A percentile compares a stretch with the other conserved stretches of the same genome.
These are phyloP conservation scores for Crocodylus rhombifer DNA, from an alignment of 2,797 vertebrate genomes.

Conservation along the genomic window DNA sequence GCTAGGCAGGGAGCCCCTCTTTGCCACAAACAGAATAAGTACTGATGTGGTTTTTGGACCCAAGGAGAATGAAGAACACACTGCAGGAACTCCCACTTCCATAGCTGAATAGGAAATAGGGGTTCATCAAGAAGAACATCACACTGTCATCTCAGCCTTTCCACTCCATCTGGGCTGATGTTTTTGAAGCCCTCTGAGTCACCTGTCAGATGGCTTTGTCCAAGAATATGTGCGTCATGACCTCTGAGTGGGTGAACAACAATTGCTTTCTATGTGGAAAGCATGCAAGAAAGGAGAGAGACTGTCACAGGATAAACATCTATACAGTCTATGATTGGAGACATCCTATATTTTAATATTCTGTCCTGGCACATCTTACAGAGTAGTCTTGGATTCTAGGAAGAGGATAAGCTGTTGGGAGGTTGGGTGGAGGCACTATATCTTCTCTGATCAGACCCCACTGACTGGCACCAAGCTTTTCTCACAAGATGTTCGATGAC, in stretches of 20 bases:
- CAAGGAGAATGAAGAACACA: background rate
- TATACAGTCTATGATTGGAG: slow-evolving; percentile 45
- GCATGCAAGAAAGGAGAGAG: background rate
- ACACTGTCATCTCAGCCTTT: background rate
- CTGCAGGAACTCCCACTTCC: background rate
- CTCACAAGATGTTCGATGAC: fast-evolving
- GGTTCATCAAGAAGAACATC: fast-evolving
- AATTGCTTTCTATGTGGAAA: background rate
- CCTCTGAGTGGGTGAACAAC: slow-evolving; percentile 20
- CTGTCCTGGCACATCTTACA: background rate
- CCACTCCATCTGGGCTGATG: fast-evolving
- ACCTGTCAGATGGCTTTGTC: background rate
- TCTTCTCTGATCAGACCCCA: background rate
- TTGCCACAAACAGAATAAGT: background rate
- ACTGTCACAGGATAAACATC: background rate
- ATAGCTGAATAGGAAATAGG: background rate
- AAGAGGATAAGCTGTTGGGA: background rate
- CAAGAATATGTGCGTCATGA: background rate
- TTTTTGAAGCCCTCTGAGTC: background rate
- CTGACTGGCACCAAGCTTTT: background rate
- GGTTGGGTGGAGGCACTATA: fast-evolving
- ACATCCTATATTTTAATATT: background rate
- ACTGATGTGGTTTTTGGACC: slow-evolving; percentile 33
- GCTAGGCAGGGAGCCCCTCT: too few relatives aligned
- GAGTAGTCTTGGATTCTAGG: background rate